Percentiles rank a stretch among this genome's conserved stretches.
Evolutionary conservation across 2,888 invertebrate genomes (phyloP).

Genomic region (Neoitamus cyanurus): DNA sequence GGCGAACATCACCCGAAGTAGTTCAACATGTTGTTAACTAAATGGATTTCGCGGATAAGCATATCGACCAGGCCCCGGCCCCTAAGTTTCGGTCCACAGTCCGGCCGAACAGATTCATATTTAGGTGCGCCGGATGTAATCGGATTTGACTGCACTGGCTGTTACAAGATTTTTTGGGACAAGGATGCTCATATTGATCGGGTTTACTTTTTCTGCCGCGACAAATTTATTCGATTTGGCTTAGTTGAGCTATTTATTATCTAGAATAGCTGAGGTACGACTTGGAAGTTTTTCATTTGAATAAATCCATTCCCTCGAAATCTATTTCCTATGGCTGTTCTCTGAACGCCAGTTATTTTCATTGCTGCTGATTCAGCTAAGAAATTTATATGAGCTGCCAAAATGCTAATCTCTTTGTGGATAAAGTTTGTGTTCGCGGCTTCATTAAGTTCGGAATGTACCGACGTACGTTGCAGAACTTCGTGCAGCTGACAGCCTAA

Average conservation of each 20-base stretch:
- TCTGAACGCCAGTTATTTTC: neutral
- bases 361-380: neutral
- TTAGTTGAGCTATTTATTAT: neutral
- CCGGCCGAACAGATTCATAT: neutral
- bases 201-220: neutral
- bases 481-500: neutral
- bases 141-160: neutral
- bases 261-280: neutral
- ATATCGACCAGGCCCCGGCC: neutral
- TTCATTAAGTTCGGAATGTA: neutral
- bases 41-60: conserved; percentile 6
- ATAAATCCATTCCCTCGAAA: neutral
- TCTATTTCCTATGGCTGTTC: neutral
- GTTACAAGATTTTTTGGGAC: neutral
- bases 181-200: neutral
- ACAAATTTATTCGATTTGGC: neutral
- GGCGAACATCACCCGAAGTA: neutral
- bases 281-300: neutral
- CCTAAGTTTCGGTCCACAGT: neutral
- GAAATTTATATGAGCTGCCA: neutral
- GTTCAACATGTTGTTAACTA: conserved; percentile 30
- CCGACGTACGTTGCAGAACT: neutral
- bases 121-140: neutral
- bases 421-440: neutral
- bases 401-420: neutral